Conservation (phyloP, 2,113 vertebrate species). For the Alectura lathami region DNA sequence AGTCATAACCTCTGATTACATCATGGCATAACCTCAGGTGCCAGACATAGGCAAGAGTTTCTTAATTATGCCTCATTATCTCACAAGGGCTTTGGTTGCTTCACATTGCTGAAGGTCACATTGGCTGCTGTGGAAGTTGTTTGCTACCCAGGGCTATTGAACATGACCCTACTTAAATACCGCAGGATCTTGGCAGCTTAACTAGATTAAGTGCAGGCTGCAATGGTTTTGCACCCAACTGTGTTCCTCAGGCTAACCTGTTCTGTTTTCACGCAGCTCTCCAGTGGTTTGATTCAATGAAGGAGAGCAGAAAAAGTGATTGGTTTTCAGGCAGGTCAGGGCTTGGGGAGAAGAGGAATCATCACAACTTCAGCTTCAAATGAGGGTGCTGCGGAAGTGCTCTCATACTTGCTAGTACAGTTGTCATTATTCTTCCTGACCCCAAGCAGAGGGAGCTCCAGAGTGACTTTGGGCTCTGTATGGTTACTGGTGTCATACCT, state of each 20-base stretch:
- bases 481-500: neutral
- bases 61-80: neutral
- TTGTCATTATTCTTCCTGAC: neutral
- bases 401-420: neutral
- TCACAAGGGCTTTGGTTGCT: neutral
- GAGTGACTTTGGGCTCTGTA: neutral
- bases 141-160: neutral
- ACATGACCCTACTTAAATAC: neutral
- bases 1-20: neutral
- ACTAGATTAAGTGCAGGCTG: neutral
- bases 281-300: neutral
- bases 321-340: neutral
- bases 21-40: neutral
- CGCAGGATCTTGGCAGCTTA: neutral
- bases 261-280: neutral
- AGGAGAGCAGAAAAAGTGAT: neutral
- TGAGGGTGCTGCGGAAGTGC: rapidly evolving
- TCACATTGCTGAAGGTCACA: neutral
- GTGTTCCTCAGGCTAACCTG: neutral
- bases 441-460: rapidly evolving
- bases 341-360: neutral
- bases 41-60: neutral
- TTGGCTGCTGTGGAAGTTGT: neutral
- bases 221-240: rapidly evolving
- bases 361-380: neutral